phyloP scores from a whole-genome alignment of 2,888 invertebrate genomes.

The Parthenolecanium corni region DNA sequence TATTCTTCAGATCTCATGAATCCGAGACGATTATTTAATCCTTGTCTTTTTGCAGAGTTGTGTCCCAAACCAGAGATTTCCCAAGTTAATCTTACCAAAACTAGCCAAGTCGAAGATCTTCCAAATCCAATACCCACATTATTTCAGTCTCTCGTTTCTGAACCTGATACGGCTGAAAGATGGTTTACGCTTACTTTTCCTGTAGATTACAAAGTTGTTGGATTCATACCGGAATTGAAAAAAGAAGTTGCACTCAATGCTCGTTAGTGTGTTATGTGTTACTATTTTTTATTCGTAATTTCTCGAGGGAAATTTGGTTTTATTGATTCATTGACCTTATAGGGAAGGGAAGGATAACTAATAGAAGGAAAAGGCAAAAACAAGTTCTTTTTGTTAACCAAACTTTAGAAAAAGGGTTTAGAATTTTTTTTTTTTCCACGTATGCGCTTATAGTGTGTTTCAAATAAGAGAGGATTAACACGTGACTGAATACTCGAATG shows the following conservation, averaged over 20 bases:
- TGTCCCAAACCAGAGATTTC: conserved; percentile 58
- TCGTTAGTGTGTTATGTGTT: not conserved
- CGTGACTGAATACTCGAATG: no score
- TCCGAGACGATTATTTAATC: not conserved
- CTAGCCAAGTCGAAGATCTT: conserved; percentile 73
- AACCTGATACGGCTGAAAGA: conserved; percentile 59
- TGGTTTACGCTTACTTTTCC: conserved; percentile 80
- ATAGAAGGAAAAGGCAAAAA: no score
- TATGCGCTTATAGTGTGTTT: no score
- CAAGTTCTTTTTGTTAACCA: no score
- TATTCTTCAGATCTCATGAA: not conserved
- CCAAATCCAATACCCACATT: conserved; percentile 69
- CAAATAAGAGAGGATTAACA: no score
- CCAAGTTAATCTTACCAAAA: conserved; percentile 52
- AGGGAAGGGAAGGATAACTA: no score
- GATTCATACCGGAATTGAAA: conserved; percentile 47
- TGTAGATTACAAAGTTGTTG: conserved; percentile 57
- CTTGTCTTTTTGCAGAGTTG: conserved; percentile 52
- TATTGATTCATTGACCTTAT: no score
- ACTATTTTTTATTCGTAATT: not conserved
- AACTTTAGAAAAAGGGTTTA: no score
- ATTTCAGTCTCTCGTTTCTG: conserved; percentile 57
- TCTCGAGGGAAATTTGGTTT: not conserved
- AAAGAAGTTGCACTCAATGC: not conserved
- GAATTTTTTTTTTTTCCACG: no score